Evolutionary conservation across 2,113 vertebrate genomes (phyloP).

Genomic region (Merops nubicus): DNA sequence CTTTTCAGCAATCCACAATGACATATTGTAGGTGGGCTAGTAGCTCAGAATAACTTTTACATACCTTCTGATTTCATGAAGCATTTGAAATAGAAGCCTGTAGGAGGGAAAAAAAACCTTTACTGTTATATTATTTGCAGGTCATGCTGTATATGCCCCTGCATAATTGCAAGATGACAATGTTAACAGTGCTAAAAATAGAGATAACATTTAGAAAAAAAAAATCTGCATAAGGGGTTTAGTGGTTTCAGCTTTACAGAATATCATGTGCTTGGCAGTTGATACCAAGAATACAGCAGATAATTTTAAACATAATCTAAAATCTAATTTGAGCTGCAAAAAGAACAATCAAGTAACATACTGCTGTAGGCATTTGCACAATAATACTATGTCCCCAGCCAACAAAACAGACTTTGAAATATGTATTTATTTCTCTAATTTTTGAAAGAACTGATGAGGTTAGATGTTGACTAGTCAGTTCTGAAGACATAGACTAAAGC

Average conservation of each 20-base stretch:
- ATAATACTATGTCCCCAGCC: neutral
- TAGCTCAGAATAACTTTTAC: conserved; percentile 58
- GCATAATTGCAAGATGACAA: conserved; percentile 53
- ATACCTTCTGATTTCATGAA: conserved; percentile 53
- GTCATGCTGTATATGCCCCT: conserved; percentile 61
- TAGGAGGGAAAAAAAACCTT: conserved; percentile 76
- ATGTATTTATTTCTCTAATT: neutral
- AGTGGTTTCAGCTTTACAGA: conserved; percentile 43
- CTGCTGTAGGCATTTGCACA: conserved; percentile 6
- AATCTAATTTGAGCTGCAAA: conserved; percentile 36
- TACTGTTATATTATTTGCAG: conserved; percentile 68
- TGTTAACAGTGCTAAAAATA: conserved; percentile 58
- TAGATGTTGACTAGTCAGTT: neutral
- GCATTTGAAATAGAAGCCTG: conserved; percentile 72
- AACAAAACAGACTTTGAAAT: neutral
- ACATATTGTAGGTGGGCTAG: conserved; percentile 58
- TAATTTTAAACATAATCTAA: conserved; percentile 49
- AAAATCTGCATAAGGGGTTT: neutral
- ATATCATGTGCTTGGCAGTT: conserved; percentile 33
- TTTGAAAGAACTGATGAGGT: neutral
- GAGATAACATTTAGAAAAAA: neutral
- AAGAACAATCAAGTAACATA: conserved; percentile 34
- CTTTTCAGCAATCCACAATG: conserved; percentile 40
- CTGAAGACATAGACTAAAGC: neutral
- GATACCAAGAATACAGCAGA: conserved; percentile 24